A percentile compares a stretch with the other conserved stretches of the same genome.
phyloP scores from a whole-genome alignment of 2,113 vertebrate species.

The Hypomesus transpacificus region DNA sequence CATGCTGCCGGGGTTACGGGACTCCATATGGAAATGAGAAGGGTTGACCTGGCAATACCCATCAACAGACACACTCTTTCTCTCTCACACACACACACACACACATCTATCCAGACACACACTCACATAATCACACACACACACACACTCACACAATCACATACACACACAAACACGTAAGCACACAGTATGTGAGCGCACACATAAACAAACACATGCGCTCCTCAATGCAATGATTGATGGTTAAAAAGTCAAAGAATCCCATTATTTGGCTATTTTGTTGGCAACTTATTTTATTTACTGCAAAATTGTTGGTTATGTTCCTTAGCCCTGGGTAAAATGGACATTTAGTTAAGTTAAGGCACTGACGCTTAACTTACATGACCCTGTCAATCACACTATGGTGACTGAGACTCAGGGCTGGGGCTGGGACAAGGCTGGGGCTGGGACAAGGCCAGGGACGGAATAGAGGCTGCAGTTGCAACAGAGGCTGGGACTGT shows the following conservation, averaged over 20 bases:
- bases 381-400: slow-evolving; percentile 10
- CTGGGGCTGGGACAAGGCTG: background rate
- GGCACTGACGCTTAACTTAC: background rate
- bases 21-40: background rate
- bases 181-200: background rate
- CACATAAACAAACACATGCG: slow-evolving; percentile 10
- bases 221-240: background rate
- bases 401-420: background rate
- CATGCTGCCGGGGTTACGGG: background rate
- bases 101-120: background rate
- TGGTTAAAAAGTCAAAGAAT: background rate
- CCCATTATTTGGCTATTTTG: background rate
- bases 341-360: no score
- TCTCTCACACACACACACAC: slow-evolving; percentile 8
- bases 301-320: no score
- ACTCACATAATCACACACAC: slow-evolving; percentile 8
- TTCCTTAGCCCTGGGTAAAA: no score
- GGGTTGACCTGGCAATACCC: background rate
- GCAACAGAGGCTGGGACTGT: background rate
- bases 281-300: no score
- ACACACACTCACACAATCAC: no score
- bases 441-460: background rate
- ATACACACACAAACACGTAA: background rate
- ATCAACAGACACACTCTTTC: slow-evolving; percentile 3
- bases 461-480: background rate